Evolutionary conservation across 2,888 invertebrate species (phyloP), one percentile per base, ranked within the genome.

Genomic region (Arge pagana): DNA sequence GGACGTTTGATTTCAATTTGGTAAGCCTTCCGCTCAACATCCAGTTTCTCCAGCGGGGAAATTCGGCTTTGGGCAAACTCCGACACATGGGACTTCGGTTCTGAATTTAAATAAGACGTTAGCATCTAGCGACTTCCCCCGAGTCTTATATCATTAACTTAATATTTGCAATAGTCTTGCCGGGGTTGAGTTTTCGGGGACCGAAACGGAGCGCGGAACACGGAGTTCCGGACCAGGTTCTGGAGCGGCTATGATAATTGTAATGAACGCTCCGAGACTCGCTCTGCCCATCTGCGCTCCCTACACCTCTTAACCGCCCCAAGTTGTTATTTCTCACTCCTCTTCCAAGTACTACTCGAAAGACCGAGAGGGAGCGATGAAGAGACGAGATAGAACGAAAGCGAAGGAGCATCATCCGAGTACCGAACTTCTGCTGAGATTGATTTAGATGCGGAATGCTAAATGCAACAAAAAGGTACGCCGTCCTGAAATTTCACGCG

Each of bases 371-470:
- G 18, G 24, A 15, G n/a, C 4, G n/a, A 28, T 23, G 24, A 36
- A n/a, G 41, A 50, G 48, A 48, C 52, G 54, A 50, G 50, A 54
- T 35, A 28, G 50, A 53, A 53, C 33, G 53, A 54, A 53, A 57
- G 51, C 60, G 62, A 43, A 26, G 10, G 26, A 50, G 33, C 39
- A 43, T 57, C 41, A 48, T 70, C 72, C 74, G 74, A 75, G 75
- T 71, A 75, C 74, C 71, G 69, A 75, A 75, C 74, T 75, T 74
- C 72, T 72, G 16, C 33, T 68, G 71, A 72, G 75, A 75, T 75
- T 75, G 75, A 75, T 75, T 75, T 74, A 75, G 75, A 71, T 71
- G 74, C 73, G 73, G 75, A 75, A 75, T 75, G 73, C 73, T 75
- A 76, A 76, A 76, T 76, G 74, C 75, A 72, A 35, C 42, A 43